These are phyloP conservation scores for Epizoanthus illoricatus DNA, from an alignment of 92 coral and sea anemone genomes.

Conservation along the genomic window DNA sequence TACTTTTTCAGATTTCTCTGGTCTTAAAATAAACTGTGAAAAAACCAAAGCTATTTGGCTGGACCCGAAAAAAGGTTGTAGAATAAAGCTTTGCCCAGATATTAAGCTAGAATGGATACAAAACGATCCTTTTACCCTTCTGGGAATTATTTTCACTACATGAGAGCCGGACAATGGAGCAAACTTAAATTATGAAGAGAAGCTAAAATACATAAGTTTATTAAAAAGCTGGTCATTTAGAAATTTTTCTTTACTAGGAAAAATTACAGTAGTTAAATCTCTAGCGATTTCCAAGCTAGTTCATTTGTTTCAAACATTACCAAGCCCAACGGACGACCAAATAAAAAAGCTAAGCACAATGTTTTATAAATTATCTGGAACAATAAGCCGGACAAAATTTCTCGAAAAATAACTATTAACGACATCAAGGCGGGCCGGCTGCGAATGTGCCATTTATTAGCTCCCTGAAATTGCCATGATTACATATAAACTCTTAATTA, in stretches of 20 bases:
- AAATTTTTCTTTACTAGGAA: not conserved
- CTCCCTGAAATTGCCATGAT: not conserved
- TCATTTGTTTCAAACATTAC: not conserved
- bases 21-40: not conserved
- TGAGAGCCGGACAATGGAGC: too few species aligned
- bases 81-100: too few species aligned
- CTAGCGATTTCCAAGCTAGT: not conserved
- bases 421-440: not conserved
- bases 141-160: too few species aligned
- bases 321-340: not conserved
- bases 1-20: not conserved
- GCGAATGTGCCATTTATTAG: not conserved
- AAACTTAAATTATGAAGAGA: too few species aligned
- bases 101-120: too few species aligned
- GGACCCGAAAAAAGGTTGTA: too few species aligned
- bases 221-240: not conserved
- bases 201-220: not conserved
- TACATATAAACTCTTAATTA: not conserved
- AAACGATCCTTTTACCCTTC: too few species aligned
- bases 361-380: not conserved
- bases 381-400: not conserved
- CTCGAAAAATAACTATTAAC: not conserved
- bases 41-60: not conserved
- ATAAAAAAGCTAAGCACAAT: not conserved
- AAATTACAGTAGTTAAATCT: not conserved